Base-by-base conservation (phyloP, 2,888 invertebrate genomes). In the Leptinotarsa rubiginosa region DNA sequence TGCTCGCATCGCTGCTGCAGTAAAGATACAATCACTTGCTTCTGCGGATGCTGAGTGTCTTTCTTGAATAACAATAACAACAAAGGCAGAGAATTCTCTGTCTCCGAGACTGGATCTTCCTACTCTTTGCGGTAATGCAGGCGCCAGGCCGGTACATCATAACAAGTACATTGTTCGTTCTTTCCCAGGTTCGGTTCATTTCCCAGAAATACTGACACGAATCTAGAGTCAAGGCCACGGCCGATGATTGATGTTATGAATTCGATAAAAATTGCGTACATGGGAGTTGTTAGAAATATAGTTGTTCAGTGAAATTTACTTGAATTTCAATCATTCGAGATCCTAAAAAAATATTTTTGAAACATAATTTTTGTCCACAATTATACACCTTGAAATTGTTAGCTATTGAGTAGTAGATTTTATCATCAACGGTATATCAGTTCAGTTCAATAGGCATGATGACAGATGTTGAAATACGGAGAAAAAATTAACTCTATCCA, bases 161-260 rank as follows among this genome's bases (percentile, higher is more conserved):
- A 62, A 62, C 18, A 41, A 25, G n/a, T 62, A 7, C 31, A 62
- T 62, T 62, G 62, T 62, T 72, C 47, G 68, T 54, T 68, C 54
- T 69, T 69, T 69, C 69, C 56, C 56, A 69, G 47, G 41, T 54
- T 69, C 31, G 16, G 47, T 47, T 47, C 50, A 16, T 52, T 67
- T 67, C 67, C 52, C 25, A 67, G 67, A 67, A 67, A 31, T 15
- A 13, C 49, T 20, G 22, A 25, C 22, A 50, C 50, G 25, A 50
- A 50, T 66, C 22, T 18, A 67, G 31, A 67, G 22, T 67, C 49
- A 67, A 67, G 67, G 67, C 50, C 67, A 25, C 22, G 22, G 52
- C 13, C 56, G 1, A 22, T 56, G 56, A 56, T 56, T 22, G 56
- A 56, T 22, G 56, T 15, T 41, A 20, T 15, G 56, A 56, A 22